Conservation (phyloP, 2,888 invertebrate genomes). For the Lasioglossum figueresi region DNA sequence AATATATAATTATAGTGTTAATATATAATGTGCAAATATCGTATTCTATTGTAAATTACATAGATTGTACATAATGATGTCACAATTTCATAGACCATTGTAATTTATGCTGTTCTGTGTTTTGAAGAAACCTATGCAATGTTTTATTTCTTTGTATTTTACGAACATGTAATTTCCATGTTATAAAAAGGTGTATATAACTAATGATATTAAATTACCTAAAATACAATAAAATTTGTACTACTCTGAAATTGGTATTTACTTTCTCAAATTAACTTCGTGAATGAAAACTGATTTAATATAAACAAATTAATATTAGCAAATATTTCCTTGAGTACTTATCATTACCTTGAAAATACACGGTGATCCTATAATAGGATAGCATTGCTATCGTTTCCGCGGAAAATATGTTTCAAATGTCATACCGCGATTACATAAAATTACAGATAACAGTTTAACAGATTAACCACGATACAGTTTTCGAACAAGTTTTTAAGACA, state of each 20-base stretch:
- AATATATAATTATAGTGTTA: constrained; percentile 32
- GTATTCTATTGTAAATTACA: constrained; percentile 33
- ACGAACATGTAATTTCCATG: constrained; percentile 38
- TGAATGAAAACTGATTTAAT: neutral
- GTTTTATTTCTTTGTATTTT: constrained; percentile 48
- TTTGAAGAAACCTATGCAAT: constrained; percentile 16
- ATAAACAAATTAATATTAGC: neutral
- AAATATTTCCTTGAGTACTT: neutral
- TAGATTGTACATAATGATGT: constrained; percentile 31
- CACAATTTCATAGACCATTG: constrained; percentile 16
- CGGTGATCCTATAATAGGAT: too few relatives aligned
- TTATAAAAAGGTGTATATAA: constrained; percentile 47
- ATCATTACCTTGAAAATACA: neutral
- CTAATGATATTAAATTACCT: constrained; percentile 34
- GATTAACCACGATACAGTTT: neutral
- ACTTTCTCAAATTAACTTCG: constrained; percentile 29
- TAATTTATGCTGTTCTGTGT: constrained; percentile 20
- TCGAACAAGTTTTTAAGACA: too few relatives aligned
- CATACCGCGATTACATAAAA: neutral
- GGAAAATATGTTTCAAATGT: neutral
- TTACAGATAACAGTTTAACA: neutral
- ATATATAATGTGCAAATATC: constrained; percentile 28
- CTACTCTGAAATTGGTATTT: constrained; percentile 9
- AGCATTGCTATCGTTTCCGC: neutral
- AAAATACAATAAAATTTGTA: constrained; percentile 34